Evolutionary conservation across 1,140 invertebrate genomes (phyloP), one percentile per base, ranked within the genome.

Genomic region (Caerostris darwini): DNA sequence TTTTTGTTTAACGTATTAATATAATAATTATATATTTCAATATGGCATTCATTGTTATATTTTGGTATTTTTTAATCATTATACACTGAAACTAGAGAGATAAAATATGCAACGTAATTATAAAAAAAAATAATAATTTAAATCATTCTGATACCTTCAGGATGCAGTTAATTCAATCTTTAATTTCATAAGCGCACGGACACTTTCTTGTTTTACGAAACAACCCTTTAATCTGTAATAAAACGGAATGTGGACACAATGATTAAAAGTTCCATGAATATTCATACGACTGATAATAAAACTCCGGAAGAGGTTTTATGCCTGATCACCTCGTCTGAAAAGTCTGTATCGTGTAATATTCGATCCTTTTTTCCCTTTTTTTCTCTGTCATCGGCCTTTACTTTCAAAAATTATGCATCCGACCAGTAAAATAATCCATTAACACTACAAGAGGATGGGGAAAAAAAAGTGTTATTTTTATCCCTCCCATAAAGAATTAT

Each of bases 401-500:
- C 69, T 58, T 19, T 64, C 50, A 7, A n/a, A 94, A 94, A 94
- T 94, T 94, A 94, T 94, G 92, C 92, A 94, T 88, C 86, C n/a
- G 58, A 89, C 86, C 81, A 54, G 86, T 82, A 94, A 94, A 94
- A 94, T 94, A 88, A 94, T 94, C 92, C 86, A 94, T 94, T 94
- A 94, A 94, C 92, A 94, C 85, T n/a, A 19, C 77, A 56, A 53
- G 64, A 61, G 14, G 64, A 12, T 7, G 17, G 34, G 50, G 10
- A 34, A 54, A 93, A 93, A 94, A 94, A 94, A 94, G 50, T 89
- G 85, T 82, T 89, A 94, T 94, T 89, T 94, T 94, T 94, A 94
- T 94, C 57, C 92, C 50, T 87, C 69, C 92, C 67, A 94, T 94
- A 94, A 94, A 94, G 92, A 88, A 94, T 89, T 94, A 94, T 94